phyloP scores from a whole-genome alignment of 2,888 invertebrate species.

The Hetaerina titia region DNA sequence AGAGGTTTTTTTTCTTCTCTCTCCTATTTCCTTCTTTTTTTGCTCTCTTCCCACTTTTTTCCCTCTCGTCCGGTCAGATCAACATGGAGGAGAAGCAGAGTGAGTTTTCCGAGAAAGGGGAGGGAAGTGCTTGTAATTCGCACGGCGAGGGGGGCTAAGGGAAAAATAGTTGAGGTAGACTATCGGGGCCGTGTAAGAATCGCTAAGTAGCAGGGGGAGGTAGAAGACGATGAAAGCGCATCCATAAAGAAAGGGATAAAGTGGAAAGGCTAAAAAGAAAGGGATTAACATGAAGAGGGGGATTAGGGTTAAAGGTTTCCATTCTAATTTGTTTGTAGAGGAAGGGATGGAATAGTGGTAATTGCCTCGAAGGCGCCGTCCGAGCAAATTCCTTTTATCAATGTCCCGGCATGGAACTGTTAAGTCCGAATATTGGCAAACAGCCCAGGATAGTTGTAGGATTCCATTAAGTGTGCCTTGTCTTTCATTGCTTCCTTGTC shows the following conservation, averaged over 20 bases:
- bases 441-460: not conserved
- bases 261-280: not conserved
- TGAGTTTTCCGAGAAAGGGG: not conserved
- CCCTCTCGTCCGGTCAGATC: constrained; percentile 5
- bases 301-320: constrained; percentile 35
- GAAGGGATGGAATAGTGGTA: not conserved
- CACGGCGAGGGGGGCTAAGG: not conserved
- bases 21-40: not conserved
- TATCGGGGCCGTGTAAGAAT: not conserved
- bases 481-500: not conserved
- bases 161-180: constrained; percentile 8
- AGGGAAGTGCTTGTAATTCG: constrained; percentile 49
- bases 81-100: not conserved
- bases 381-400: constrained; percentile 25
- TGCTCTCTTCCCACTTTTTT: not conserved
- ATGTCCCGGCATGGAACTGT: constrained; percentile 21
- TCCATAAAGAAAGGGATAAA: constrained; percentile 1
- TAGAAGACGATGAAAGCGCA: not conserved
- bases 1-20: not conserved
- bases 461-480: constrained; percentile 13
- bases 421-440: constrained; percentile 33
- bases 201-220: not conserved
- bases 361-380: not conserved
- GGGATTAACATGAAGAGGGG: constrained; percentile 16
- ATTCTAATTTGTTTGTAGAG: constrained; percentile 14